Base-by-base conservation (phyloP, 2,888 invertebrate genomes). In the Graphium colonna region DNA sequence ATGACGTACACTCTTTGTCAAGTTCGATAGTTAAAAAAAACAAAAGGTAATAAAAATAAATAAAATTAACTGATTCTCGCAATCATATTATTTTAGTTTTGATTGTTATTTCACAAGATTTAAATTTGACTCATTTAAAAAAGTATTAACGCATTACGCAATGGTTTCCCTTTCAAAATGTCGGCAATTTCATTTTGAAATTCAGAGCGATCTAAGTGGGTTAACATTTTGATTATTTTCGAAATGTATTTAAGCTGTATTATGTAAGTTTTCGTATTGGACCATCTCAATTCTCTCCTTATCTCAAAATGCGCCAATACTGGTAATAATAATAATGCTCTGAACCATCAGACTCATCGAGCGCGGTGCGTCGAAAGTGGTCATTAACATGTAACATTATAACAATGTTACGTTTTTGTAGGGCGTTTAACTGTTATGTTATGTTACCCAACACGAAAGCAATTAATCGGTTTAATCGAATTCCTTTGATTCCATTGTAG, bases 341-440 rank as follows among this genome's bases (percentile, higher is more conserved):
- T n/a, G n/a, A n/a, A n/a, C n/a, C n/a, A n/a, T 18, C 8, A 26
- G 44, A 12, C 2, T 49, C 21, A 39, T 36, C 21, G 49, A 52
- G 39, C 28, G 18, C 21, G 26, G 15, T 28, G 28, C 21, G 43
- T 44, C 41, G 54, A 55, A 54, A 54, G 54, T 38, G 44, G 12
- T 15, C 21, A 54, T 46, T 41, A 45, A 40, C 10, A 18, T 26
- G 46, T 42, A 46, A 47, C 13, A 21, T 55, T 26, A 41, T 41
- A 40, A 55, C 18, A 45, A 41, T 50, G 36, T 41, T 49, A 45
- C 21, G 40, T 16, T 50, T 38, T 50, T 50, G 45, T 44, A 40
- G 41, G 33, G 26, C 41, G 28, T 13, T 49, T 50, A 39, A n/a
- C 12, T 43, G 26, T 53, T 41, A 40, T 36, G 26, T 41, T 26